phyloP scores from a whole-genome alignment of 53 echinoderm and acorn worm genomes.

The Zoroaster sp. region DNA sequence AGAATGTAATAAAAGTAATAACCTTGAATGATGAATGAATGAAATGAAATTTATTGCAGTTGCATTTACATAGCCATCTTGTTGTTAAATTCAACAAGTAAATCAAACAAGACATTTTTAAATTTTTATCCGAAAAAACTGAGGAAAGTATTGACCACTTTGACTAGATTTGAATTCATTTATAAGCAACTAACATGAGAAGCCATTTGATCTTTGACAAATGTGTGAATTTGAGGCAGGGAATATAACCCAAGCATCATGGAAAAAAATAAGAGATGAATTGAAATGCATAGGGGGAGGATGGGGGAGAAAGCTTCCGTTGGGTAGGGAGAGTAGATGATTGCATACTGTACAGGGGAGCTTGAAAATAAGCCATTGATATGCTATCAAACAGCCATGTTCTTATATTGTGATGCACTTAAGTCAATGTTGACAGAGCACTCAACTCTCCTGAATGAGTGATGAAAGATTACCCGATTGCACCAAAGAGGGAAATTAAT shows the following conservation, averaged over 20 bases:
- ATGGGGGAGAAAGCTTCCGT: neutral
- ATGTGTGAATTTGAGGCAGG: neutral
- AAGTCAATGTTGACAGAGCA: slow-evolving; percentile 58
- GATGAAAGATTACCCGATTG: slow-evolving; percentile 43
- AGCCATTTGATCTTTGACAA: too few relatives aligned
- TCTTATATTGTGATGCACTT: slow-evolving; percentile 50
- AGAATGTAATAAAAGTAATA: too few relatives aligned
- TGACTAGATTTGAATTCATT: too few relatives aligned
- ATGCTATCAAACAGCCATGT: slow-evolving; percentile 38
- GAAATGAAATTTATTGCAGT: too few relatives aligned
- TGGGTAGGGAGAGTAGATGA: neutral
- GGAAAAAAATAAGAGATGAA: neutral
- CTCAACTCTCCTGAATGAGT: slow-evolving; percentile 25
- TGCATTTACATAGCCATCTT: too few relatives aligned
- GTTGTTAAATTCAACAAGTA: too few relatives aligned
- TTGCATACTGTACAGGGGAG: neutral
- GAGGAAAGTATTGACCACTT: too few relatives aligned
- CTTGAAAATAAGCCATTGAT: neutral
- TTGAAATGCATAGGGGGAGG: neutral
- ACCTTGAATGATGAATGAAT: too few relatives aligned
- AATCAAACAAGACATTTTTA: too few relatives aligned
- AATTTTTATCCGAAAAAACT: too few relatives aligned
- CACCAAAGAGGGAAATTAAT: slow-evolving; percentile 60
- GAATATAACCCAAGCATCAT: neutral
- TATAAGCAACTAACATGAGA: too few relatives aligned